Percentiles rank a stretch among this genome's conserved stretches.
These are phyloP conservation scores for Notothenia coriiceps DNA, from an alignment of 2,113 vertebrate genomes.

Conservation along the genomic window DNA sequence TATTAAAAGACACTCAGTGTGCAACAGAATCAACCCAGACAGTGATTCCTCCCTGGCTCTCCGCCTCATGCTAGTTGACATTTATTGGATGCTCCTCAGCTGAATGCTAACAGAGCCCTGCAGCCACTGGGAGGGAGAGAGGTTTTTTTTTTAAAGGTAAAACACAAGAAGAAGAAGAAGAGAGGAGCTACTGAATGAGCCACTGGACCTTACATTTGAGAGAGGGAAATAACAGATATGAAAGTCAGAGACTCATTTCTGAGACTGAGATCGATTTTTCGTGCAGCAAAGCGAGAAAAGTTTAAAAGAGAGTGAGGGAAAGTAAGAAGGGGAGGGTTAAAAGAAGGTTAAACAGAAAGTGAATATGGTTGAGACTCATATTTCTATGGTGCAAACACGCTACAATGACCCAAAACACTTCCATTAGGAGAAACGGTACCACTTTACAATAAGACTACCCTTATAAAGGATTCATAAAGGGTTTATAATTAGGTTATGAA, in stretches of 20 bases:
- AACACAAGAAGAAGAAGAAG: conserved; percentile 19
- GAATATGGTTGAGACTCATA: background rate
- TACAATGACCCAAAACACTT: too few relatives aligned
- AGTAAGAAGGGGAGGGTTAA: background rate
- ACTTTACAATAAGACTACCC: too few relatives aligned
- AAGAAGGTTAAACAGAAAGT: background rate
- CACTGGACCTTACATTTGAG: conserved; percentile 49
- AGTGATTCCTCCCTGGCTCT: conserved; percentile 17
- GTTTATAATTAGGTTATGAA: too few relatives aligned
- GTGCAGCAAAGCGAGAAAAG: background rate
- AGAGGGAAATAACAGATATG: conserved; percentile 24
- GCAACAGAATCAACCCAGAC: background rate
- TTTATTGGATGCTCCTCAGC: conserved; percentile 69
- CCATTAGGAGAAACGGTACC: too few relatives aligned
- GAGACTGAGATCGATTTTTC: conserved; percentile 8
- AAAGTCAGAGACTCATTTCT: conserved; percentile 12
- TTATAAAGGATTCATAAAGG: too few relatives aligned
- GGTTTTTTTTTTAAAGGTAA: conserved; percentile 21
- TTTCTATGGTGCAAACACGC: too few relatives aligned
- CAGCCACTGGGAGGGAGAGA: conserved; percentile 32
- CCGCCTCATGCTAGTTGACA: conserved; percentile 72
- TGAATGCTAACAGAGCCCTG: conserved; percentile 77
- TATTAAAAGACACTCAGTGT: conserved; percentile 10
- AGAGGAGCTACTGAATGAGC: conserved; percentile 13
- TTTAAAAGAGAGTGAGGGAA: background rate